These are phyloP conservation scores for Platycheirus albimanus DNA, from an alignment of 2,888 invertebrate species.

Conservation along the genomic window DNA sequence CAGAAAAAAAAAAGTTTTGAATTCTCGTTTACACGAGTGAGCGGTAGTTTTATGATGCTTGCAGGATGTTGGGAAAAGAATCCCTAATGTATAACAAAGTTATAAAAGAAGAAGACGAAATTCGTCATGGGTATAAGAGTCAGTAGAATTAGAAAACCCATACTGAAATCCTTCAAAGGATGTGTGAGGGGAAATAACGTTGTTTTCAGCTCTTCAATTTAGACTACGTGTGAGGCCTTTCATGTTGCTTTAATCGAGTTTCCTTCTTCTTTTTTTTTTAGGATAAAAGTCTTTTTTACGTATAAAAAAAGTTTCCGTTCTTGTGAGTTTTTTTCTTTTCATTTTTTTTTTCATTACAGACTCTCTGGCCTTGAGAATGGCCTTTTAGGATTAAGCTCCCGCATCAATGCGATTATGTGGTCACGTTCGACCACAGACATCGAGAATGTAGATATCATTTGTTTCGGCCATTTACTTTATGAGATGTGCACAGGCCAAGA, in stretches of 20 bases:
- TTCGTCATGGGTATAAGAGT: constrained; percentile 18
- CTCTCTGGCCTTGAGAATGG: constrained; percentile 94
- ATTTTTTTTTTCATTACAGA: constrained; percentile 83
- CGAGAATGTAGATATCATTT: constrained; percentile 86
- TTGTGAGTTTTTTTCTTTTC: constrained; percentile 2
- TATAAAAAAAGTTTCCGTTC: constrained; percentile 16
- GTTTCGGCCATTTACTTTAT: constrained; percentile 93
- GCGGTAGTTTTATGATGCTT: constrained; percentile 50
- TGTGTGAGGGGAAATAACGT: constrained; percentile 38
- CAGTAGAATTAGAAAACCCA: constrained; percentile 7
- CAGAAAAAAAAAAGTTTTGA: constrained; percentile 37
- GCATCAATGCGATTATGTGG: constrained; percentile 85
- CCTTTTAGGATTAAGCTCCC: constrained; percentile 87
- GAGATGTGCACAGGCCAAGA: constrained; percentile 96
- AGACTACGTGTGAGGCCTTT: constrained; percentile 41
- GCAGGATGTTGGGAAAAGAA: constrained; percentile 16
- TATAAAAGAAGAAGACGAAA: background rate
- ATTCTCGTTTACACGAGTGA: constrained; percentile 64
- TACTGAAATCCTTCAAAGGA: constrained; percentile 47
- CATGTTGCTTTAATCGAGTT: constrained; percentile 25
- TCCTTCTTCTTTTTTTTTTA: constrained; percentile 5
- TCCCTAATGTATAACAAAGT: constrained; percentile 35
- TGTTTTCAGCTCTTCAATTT: constrained; percentile 34
- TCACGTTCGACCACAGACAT: constrained; percentile 82
- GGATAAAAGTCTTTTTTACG: constrained; percentile 20